Percentiles rank a stretch among this genome's conserved stretches.
Evolutionary conservation across 2,888 invertebrate genomes (phyloP).

Genomic region (Acronicta leporina): DNA sequence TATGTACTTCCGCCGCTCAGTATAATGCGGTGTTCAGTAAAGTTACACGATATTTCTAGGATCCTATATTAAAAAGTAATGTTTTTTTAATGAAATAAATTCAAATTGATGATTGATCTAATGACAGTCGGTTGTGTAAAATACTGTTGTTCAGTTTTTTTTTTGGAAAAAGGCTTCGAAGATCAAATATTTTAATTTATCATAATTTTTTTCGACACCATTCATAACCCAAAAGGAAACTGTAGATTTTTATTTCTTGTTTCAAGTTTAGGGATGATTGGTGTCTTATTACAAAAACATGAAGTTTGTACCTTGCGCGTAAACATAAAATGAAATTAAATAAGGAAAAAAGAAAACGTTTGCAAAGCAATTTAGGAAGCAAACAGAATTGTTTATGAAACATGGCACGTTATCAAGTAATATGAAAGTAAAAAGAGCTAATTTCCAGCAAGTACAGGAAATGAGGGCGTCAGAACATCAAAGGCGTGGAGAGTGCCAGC

Average conservation of each 20-base stretch:
- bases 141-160: too few relatives aligned
- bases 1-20: conserved; percentile 46
- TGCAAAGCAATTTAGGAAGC: conserved; percentile 8
- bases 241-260: too few relatives aligned
- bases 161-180: too few relatives aligned
- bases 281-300: neutral
- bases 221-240: too few relatives aligned
- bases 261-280: neutral
- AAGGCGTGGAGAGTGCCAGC: conserved; percentile 18
- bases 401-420: conserved; percentile 4
- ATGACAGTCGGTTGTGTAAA: too few relatives aligned
- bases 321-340: neutral
- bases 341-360: neutral
- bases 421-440: conserved; percentile 27
- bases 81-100: neutral
- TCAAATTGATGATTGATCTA: too few relatives aligned
- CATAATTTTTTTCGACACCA: too few relatives aligned
- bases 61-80: conserved; percentile 9
- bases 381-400: conserved; percentile 14
- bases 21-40: conserved; percentile 21
- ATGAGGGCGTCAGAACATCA: conserved; percentile 40
- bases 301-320: neutral
- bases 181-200: too few relatives aligned
- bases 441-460: conserved; percentile 32
- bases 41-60: conserved; percentile 35